These are phyloP conservation scores for Clarias platycephalus DNA, from an alignment of 2,797 vertebrate species.

Conservation along the genomic window DNA sequence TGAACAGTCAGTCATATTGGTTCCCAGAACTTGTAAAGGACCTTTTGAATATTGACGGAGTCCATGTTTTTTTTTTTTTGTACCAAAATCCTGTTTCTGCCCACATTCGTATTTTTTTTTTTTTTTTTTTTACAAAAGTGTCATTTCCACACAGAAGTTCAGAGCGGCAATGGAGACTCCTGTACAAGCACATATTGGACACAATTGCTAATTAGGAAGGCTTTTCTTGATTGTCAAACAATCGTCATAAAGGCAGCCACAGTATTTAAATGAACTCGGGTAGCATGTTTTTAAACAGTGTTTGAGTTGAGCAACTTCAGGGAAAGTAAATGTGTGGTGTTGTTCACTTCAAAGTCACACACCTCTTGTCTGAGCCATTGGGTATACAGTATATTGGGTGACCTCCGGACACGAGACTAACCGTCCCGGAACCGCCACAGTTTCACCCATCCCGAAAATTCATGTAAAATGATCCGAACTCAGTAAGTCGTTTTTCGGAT, in stretches of 20 bases:
- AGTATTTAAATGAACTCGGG: constrained; percentile 20
- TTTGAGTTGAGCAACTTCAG: constrained; percentile 28
- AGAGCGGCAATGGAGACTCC: not conserved
- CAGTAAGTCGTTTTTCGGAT: no score
- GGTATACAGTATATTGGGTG: constrained; percentile 67
- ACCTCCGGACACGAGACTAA: no score
- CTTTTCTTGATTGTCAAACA: not conserved
- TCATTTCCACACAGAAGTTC: not conserved
- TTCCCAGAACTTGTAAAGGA: constrained; percentile 59
- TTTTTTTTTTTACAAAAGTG: not conserved
- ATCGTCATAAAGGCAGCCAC: not conserved
- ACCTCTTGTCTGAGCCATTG: constrained; percentile 57
- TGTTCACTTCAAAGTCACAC: constrained; percentile 16
- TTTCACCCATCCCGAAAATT: no score
- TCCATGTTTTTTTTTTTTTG: not conserved
- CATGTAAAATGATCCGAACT: no score
- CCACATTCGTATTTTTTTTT: not conserved
- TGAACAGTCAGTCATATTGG: constrained; percentile 60
- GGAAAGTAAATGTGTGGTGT: not conserved
- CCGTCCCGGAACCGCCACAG: no score
- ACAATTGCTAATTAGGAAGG: not conserved
- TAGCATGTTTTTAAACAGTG: constrained; percentile 28
- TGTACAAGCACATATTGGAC: not conserved
- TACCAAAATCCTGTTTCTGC: not conserved
- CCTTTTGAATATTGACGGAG: constrained; percentile 3